Conservation (phyloP, 2,888 invertebrate species). For the Drosophila dives region DNA sequence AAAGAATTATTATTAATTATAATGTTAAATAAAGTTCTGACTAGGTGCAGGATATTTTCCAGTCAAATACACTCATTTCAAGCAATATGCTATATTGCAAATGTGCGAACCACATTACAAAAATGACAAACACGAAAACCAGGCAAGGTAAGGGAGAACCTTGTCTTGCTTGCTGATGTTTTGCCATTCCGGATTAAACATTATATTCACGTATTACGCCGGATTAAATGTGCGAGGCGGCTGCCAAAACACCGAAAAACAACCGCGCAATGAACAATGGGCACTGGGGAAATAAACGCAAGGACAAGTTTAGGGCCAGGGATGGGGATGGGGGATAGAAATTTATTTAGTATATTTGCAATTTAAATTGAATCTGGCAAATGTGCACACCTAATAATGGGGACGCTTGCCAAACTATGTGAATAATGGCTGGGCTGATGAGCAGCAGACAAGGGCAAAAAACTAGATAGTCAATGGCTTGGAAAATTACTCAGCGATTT, state of each 20-base stretch:
- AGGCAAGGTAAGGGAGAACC: constrained; percentile 20
- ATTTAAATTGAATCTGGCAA: constrained; percentile 42
- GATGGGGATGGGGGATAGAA: background rate
- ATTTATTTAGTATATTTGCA: constrained; percentile 35
- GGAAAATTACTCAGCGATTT: constrained; percentile 67
- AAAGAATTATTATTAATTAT: background rate
- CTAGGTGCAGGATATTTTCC: background rate
- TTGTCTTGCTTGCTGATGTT: constrained; percentile 29
- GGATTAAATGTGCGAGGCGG: constrained; percentile 31
- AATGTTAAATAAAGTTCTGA: background rate
- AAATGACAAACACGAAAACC: constrained; percentile 6
- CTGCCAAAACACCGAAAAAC: constrained; percentile 6
- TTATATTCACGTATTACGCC: constrained; percentile 52
- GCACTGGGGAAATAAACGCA: background rate
- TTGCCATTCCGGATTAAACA: constrained; percentile 54
- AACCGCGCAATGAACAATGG: constrained; percentile 1
- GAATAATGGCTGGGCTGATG: constrained; percentile 40
- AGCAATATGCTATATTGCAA: constrained; percentile 1
- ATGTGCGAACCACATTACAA: constrained; percentile 24
- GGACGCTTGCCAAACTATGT: constrained; percentile 22
- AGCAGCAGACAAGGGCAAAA: constrained; percentile 21
- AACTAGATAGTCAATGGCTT: constrained; percentile 48
- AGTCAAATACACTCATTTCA: background rate
- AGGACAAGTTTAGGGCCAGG: background rate
- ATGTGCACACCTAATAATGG: constrained; percentile 20